These are phyloP conservation scores for Danio jaintianensis DNA, from an alignment of 2,797 vertebrate genomes.

Conservation along the genomic window DNA sequence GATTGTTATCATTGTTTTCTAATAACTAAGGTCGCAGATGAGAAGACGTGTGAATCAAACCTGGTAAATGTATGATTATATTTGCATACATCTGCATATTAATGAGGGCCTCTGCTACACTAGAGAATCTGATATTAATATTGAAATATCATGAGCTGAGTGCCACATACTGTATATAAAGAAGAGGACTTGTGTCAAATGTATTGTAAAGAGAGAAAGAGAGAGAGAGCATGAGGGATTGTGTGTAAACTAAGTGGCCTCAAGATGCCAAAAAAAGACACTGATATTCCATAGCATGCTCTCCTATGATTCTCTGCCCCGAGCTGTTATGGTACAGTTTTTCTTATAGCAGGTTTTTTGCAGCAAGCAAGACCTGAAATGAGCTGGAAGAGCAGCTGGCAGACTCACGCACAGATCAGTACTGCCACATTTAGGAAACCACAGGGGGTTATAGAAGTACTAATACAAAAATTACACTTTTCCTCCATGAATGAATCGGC, in stretches of 20 bases:
- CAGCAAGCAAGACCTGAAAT: slow-evolving; percentile 53
- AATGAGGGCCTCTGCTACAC: slow-evolving; percentile 70
- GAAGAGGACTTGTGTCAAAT: background rate
- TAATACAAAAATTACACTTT: slow-evolving; percentile 50
- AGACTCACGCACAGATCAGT: slow-evolving; percentile 39
- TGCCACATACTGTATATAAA: background rate
- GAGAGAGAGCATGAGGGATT: no score
- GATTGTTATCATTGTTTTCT: slow-evolving; percentile 69
- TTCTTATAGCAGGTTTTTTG: slow-evolving; percentile 63
- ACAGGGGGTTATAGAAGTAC: slow-evolving; percentile 41
- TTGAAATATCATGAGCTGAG: slow-evolving; percentile 1
- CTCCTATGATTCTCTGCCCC: slow-evolving; percentile 49
- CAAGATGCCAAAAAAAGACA: slow-evolving; percentile 20
- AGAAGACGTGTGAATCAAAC: slow-evolving; percentile 55
- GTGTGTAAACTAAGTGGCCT: background rate
- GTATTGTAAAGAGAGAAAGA: no score
- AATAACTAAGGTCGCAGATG: slow-evolving; percentile 70
- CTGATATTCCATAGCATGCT: background rate
- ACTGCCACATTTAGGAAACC: slow-evolving; percentile 27
- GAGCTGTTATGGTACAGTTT: slow-evolving; percentile 59
- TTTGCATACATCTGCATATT: slow-evolving; percentile 78
- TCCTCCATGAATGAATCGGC: slow-evolving; percentile 32
- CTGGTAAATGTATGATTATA: slow-evolving; percentile 61
- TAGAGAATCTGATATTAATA: slow-evolving; percentile 49
- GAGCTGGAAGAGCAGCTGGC: slow-evolving; percentile 61